phyloP scores from a whole-genome alignment of 2,113 vertebrate genomes.

The Pseudonaja textilis region DNA sequence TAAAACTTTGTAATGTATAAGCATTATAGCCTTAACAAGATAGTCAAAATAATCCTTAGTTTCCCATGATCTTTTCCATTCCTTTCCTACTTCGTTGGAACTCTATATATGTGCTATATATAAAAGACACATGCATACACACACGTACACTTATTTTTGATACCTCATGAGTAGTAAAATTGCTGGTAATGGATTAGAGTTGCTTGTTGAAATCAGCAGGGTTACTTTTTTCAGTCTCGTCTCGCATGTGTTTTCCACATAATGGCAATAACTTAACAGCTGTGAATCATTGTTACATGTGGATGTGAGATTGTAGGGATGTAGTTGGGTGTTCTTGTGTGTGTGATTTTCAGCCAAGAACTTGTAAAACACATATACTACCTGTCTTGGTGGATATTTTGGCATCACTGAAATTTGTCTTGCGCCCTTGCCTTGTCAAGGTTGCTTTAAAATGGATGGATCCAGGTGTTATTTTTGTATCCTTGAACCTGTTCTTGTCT shows the following conservation, averaged over 20 bases:
- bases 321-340: constrained; percentile 29
- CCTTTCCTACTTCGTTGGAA: constrained; percentile 50
- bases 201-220: constrained; percentile 57
- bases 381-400: constrained; percentile 9
- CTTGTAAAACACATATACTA: constrained; percentile 15
- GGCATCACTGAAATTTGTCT: constrained; percentile 29
- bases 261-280: constrained; percentile 79
- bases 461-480: constrained; percentile 54
- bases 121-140: constrained; percentile 2
- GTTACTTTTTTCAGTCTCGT: constrained; percentile 55
- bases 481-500: constrained; percentile 66
- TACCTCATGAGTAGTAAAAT: constrained; percentile 74
- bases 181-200: constrained; percentile 48
- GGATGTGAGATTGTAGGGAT: constrained; percentile 48
- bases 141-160: constrained; percentile 67
- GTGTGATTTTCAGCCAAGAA: constrained; percentile 37
- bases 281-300: constrained; percentile 58
- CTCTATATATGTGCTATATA: background rate
- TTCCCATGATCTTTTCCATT: constrained; percentile 18
- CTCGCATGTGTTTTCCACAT: constrained; percentile 70
- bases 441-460: constrained; percentile 58
- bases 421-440: constrained; percentile 44
- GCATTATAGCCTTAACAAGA: constrained; percentile 67
- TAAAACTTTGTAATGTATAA: constrained; percentile 43
- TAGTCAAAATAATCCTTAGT: constrained; percentile 60